These are phyloP conservation scores for Parascotia fuliginaria DNA, from an alignment of 2,888 invertebrate species.

Conservation along the genomic window DNA sequence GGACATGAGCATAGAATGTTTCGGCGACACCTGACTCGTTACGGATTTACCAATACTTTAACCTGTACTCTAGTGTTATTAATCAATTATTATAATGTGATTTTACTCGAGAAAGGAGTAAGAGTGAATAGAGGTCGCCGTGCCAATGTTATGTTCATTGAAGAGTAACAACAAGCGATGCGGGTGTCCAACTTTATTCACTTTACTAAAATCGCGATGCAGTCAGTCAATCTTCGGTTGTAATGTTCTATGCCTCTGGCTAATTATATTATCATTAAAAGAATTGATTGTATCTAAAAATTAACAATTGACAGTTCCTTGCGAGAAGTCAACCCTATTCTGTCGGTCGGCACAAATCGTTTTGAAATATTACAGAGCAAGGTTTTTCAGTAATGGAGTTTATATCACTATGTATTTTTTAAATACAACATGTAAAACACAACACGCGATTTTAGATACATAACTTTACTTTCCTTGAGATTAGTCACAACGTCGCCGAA, in stretches of 20 bases:
- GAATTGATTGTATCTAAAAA: slow-evolving; percentile 69
- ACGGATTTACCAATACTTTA: slow-evolving; percentile 26
- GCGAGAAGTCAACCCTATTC: slow-evolving; percentile 80
- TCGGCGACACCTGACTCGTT: slow-evolving; percentile 67
- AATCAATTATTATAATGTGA: slow-evolving; percentile 44
- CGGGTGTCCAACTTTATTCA: slow-evolving; percentile 67
- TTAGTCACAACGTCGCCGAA: slow-evolving; percentile 86
- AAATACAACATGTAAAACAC: slow-evolving; percentile 58
- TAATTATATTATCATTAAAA: slow-evolving; percentile 49
- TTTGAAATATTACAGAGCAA: slow-evolving; percentile 63
- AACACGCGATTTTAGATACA: slow-evolving; percentile 66
- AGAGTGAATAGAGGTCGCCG: slow-evolving; percentile 77
- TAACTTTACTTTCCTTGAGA: slow-evolving; percentile 67
- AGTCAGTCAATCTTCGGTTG: slow-evolving; percentile 45
- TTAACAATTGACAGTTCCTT: slow-evolving; percentile 81
- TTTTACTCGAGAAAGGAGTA: slow-evolving; percentile 60
- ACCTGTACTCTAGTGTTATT: slow-evolving; percentile 14
- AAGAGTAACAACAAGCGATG: slow-evolving; percentile 82
- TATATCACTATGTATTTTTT: slow-evolving; percentile 60
- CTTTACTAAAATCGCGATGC: slow-evolving; percentile 61
- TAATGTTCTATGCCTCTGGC: slow-evolving; percentile 33
- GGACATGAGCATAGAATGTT: slow-evolving; percentile 58
- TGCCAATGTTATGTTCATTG: slow-evolving; percentile 83
- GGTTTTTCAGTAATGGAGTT: slow-evolving; percentile 54
- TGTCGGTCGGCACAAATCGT: slow-evolving; percentile 75